These are phyloP conservation scores for Ceratothoa steindachneri DNA, from an alignment of 2,888 invertebrate genomes.

Conservation along the genomic window DNA sequence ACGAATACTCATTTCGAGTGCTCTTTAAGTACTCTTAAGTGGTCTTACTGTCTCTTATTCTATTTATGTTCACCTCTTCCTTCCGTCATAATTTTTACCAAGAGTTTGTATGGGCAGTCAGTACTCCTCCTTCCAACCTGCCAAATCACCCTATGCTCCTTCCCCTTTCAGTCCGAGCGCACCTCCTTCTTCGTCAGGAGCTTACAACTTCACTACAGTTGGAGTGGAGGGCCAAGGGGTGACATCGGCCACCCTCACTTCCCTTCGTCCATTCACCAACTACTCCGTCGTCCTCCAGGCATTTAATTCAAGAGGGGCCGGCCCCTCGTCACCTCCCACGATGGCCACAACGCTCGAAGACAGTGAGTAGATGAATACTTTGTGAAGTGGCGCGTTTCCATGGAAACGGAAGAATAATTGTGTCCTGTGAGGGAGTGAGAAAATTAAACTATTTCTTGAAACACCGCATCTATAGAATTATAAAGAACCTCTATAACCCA, in stretches of 20 bases:
- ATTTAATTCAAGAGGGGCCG: slow-evolving; percentile 44
- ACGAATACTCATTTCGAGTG: too few relatives aligned
- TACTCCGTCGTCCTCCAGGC: slow-evolving; percentile 41
- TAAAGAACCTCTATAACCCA: too few relatives aligned
- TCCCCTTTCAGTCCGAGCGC: too few relatives aligned
- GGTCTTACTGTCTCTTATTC: too few relatives aligned
- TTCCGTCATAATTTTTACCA: too few relatives aligned
- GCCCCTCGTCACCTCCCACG: slow-evolving; percentile 34
- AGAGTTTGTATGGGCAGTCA: too few relatives aligned
- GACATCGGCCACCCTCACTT: slow-evolving; percentile 25
- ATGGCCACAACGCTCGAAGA: slow-evolving; percentile 38
- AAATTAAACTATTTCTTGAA: neutral
- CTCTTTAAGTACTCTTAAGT: too few relatives aligned
- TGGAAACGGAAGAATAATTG: neutral
- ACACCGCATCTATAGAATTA: neutral
- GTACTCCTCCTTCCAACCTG: too few relatives aligned
- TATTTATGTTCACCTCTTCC: too few relatives aligned
- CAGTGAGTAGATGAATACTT: slow-evolving; percentile 19
- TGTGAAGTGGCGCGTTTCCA: neutral
- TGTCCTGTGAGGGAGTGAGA: neutral
- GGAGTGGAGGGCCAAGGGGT: slow-evolving; percentile 23
- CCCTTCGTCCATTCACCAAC: slow-evolving; percentile 29
- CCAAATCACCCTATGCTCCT: too few relatives aligned
- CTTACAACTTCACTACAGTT: slow-evolving; percentile 41
- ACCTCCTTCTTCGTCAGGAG: too few relatives aligned